A percentile compares a stretch with the other conserved stretches of the same genome.
Conservation (phyloP, 2,797 vertebrate species). For the Zenarchopterus dispar region DNA sequence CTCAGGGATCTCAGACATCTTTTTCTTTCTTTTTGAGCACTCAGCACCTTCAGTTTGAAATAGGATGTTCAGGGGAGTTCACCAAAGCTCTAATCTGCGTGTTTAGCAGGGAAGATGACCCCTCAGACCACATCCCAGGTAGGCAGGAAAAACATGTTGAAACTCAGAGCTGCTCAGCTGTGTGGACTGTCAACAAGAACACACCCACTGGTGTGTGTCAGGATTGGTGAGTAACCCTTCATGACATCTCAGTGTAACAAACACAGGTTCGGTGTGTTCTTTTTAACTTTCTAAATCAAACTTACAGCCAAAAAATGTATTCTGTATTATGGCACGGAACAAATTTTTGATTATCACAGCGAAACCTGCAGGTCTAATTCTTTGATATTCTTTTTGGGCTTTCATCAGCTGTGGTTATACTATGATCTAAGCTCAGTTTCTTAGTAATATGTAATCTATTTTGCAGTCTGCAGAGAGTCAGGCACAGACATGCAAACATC, state of each 20-base stretch:
- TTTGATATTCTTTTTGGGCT: too few species aligned
- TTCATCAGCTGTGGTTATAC: neutral
- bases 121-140: neutral
- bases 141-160: slow-evolving; percentile 16
- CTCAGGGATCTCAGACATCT: too few species aligned
- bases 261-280: too few species aligned
- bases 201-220: neutral
- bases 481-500: slow-evolving; percentile 24
- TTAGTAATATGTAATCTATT: slow-evolving; percentile 10
- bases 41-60: neutral
- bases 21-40: neutral
- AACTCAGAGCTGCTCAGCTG: slow-evolving; percentile 2
- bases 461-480: slow-evolving; percentile 1
- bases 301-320: too few species aligned
- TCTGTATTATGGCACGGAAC: neutral
- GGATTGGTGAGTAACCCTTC: neutral
- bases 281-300: too few species aligned
- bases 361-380: too few species aligned
- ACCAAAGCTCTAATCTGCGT: neutral
- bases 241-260: too few species aligned
- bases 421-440: slow-evolving; percentile 3
- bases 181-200: slow-evolving; percentile 18
- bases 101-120: neutral
- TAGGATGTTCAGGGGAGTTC: neutral
- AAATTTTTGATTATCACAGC: too few species aligned